Evolutionary conservation across 2,888 invertebrate genomes (phyloP), one percentile per base, ranked within the genome.

Genomic region (Microdon myrmicae): DNA sequence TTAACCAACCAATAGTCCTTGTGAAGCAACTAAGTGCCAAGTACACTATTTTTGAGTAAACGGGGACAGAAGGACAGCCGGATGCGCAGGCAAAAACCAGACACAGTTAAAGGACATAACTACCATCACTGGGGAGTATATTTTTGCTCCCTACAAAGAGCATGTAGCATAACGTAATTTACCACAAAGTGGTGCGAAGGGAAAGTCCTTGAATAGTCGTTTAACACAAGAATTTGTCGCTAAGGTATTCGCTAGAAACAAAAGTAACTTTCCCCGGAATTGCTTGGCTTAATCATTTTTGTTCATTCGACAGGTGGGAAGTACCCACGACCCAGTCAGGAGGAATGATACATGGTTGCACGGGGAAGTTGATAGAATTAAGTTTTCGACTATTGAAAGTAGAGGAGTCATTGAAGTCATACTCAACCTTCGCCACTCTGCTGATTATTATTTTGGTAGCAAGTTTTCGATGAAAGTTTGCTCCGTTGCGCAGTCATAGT

Each of bases 101-200:
- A 9, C 17, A n/a, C 5, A 14, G 7, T 19, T 16, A 23, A 10
- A n/a, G n/a, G n/a, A 4, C 16, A 14, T 20, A 22, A 8, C 6
- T 16, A 8, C 6, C n/a, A 6, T 10, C 13, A 17, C 28, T 8
- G 19, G 19, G 16, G 26, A 38, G 12, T 20, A 31, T 13, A 31
- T 37, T 35, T 17, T 29, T 23, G 20, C 45, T 56, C 12, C 28
- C 34, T 14, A 48, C 61, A 51, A 47, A 43, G 64, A 58, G 23
- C 43, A 51, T 58, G 58, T 58, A 64, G 53, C 58, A 58, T 58
- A 53, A 64, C 56, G 58, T 53, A 64, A 64, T 64, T 64, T 64
- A 64, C 64, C 58, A 58, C 58, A 56, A 47, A 64, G 64, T 58
- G 64, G 58, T 58, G 56, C 29, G 37, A 51, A 32, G 29, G 41